phyloP scores from a whole-genome alignment of 2,888 invertebrate species.

The Empis stercorea region DNA sequence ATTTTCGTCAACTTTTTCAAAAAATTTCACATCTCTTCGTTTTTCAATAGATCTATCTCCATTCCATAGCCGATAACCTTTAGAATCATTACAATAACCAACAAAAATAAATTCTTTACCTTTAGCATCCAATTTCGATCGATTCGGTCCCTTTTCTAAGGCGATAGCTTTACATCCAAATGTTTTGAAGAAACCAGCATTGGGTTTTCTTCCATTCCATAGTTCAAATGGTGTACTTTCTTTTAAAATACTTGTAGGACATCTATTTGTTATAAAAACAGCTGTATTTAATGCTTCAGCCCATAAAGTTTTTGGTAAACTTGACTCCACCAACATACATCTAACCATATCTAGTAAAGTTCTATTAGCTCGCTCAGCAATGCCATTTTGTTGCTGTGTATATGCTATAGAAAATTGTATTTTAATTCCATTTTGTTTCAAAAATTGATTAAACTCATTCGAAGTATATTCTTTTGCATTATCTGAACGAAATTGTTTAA shows the following conservation, averaged over 20 bases:
- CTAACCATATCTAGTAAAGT: conserved; percentile 17
- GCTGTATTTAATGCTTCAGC: conserved; percentile 19
- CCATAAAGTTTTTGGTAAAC: conserved; percentile 15
- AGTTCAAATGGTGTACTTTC: conserved; percentile 6
- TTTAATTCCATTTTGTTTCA: conserved; percentile 15
- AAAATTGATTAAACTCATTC: conserved; percentile 9
- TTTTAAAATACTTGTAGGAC: conserved; percentile 1
- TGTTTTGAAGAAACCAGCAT: conserved; percentile 2
- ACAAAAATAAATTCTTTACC: conserved; percentile 5
- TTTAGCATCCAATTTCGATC: conserved; percentile 6
- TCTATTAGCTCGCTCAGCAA: conserved; percentile 16
- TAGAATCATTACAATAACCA: conserved; percentile 4
- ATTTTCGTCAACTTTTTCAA: neutral
- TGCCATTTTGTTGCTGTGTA: conserved; percentile 16
- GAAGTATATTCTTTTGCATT: conserved; percentile 17
- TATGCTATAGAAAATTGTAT: conserved; percentile 13
- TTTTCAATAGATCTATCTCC: conserved; percentile 3
- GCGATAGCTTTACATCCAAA: conserved; percentile 6
- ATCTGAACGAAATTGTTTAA: conserved; percentile 15
- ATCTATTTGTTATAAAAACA: conserved; percentile 3
- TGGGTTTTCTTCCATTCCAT: conserved; percentile 7
- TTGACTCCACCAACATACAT: conserved; percentile 15
- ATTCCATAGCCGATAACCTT: conserved; percentile 7
- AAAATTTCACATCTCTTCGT: conserved; percentile 4
- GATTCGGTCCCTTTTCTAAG: conserved; percentile 1